These are phyloP conservation scores for Nemapogon koenigi DNA, from an alignment of 2,888 invertebrate species.

Conservation along the genomic window DNA sequence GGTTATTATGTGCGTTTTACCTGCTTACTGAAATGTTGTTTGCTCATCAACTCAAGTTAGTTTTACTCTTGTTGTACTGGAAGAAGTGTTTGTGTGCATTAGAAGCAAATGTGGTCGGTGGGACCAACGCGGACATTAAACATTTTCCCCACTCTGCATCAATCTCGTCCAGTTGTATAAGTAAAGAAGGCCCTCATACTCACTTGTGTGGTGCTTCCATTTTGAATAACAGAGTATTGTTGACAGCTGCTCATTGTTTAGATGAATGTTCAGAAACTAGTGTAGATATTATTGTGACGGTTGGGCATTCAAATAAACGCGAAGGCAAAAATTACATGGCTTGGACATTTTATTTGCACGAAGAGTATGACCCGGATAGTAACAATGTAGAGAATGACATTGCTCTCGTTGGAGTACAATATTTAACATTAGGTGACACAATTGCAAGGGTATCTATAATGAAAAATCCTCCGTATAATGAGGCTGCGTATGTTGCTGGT, in stretches of 20 bases:
- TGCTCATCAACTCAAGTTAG: too few species aligned
- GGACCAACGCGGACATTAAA: too few species aligned
- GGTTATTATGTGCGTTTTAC: too few species aligned
- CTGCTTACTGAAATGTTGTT: too few species aligned
- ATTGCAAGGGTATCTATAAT: slow-evolving; percentile 18
- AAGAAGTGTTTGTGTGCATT: too few species aligned
- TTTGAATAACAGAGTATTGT: slow-evolving; percentile 22
- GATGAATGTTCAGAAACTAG: slow-evolving; percentile 9
- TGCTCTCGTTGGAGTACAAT: too few species aligned
- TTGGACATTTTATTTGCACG: slow-evolving; percentile 12
- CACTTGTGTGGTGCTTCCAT: slow-evolving; percentile 29
- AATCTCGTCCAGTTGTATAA: too few species aligned
- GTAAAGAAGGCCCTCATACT: too few species aligned
- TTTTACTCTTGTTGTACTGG: too few species aligned
- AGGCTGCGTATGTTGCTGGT: slow-evolving; percentile 19
- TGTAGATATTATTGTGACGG: slow-evolving; percentile 9
- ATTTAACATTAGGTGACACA: neutral
- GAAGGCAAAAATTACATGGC: slow-evolving; percentile 9
- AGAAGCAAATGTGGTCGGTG: too few species aligned
- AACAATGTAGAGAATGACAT: slow-evolving; percentile 17
- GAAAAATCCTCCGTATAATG: slow-evolving; percentile 14
- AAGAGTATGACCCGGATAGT: slow-evolving; percentile 10
- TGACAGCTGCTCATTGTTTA: slow-evolving; percentile 28
- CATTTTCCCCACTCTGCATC: too few species aligned
- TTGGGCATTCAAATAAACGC: slow-evolving; percentile 19